These are phyloP conservation scores for Standfussiana lucernea DNA, from an alignment of 2,888 invertebrate species.

Conservation along the genomic window DNA sequence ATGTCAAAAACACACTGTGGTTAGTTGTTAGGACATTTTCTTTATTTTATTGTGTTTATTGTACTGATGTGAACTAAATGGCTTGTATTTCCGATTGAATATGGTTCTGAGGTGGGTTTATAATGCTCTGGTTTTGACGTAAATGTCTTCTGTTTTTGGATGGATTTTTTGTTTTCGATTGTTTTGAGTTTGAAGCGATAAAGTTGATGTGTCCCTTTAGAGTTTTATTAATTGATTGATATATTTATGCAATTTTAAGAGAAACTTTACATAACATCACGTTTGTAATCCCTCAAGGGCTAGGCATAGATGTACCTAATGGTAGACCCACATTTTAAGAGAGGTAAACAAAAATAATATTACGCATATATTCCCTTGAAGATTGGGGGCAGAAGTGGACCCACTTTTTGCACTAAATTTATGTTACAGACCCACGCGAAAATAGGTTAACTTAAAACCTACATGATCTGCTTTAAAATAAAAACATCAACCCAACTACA, in stretches of 20 bases:
- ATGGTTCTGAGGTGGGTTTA: conserved; percentile 52
- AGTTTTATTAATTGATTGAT: background rate
- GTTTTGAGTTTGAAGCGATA: background rate
- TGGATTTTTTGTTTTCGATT: background rate
- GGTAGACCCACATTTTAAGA: too few relatives aligned
- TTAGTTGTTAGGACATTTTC: conserved; percentile 73
- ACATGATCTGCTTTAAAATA: background rate
- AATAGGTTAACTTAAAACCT: too few relatives aligned
- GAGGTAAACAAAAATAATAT: too few relatives aligned
- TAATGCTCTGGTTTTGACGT: conserved; percentile 56
- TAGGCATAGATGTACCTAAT: background rate
- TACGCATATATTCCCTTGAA: too few relatives aligned
- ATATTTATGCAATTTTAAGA: background rate
- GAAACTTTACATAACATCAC: background rate
- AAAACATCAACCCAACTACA: background rate
- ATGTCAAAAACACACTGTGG: conserved; percentile 71
- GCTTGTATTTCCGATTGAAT: conserved; percentile 66
- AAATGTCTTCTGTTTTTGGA: conserved; percentile 27
- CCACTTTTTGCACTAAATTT: background rate
- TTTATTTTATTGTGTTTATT: conserved; percentile 73
- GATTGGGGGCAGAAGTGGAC: background rate
- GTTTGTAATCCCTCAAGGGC: background rate
- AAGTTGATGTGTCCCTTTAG: background rate
- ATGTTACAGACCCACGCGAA: too few relatives aligned
- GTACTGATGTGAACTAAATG: conserved; percentile 65